These are phyloP conservation scores for Diarsia rubi DNA, from an alignment of 2,888 invertebrate species.

Conservation along the genomic window DNA sequence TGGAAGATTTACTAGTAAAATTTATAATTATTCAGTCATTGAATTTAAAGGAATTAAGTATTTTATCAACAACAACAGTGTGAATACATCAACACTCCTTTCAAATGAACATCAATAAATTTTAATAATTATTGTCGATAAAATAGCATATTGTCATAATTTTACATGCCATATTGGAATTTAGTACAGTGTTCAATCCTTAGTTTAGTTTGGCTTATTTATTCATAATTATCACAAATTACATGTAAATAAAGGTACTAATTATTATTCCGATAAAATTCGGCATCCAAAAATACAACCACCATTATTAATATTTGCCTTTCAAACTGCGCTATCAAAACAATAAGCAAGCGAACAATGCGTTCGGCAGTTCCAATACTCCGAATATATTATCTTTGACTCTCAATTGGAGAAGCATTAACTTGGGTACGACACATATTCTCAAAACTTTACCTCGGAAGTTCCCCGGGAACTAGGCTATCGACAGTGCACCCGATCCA, in stretches of 20 bases:
- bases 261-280: constrained; percentile 5
- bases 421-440: constrained; percentile 80
- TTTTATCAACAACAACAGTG: not conserved
- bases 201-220: too few relatives aligned
- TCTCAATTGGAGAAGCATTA: constrained; percentile 76
- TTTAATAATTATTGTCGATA: not conserved
- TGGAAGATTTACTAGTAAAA: not conserved
- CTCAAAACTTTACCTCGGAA: constrained; percentile 77
- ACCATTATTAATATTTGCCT: constrained; percentile 5
- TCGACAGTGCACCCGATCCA: constrained; percentile 80
- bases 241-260: too few relatives aligned
- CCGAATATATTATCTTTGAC: constrained; percentile 75
- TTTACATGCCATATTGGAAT: constrained; percentile 12
- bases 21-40: not conserved
- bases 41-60: not conserved
- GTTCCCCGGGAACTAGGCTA: constrained; percentile 83
- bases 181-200: not conserved
- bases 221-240: too few relatives aligned
- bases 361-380: constrained; percentile 63
- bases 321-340: constrained; percentile 36
- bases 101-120: constrained; percentile 9
- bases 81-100: not conserved
- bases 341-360: constrained; percentile 64
- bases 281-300: constrained; percentile 12
- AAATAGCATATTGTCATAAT: not conserved